These are phyloP conservation scores for Bellardia bayeri DNA, from an alignment of 2,888 invertebrate genomes.

Conservation along the genomic window DNA sequence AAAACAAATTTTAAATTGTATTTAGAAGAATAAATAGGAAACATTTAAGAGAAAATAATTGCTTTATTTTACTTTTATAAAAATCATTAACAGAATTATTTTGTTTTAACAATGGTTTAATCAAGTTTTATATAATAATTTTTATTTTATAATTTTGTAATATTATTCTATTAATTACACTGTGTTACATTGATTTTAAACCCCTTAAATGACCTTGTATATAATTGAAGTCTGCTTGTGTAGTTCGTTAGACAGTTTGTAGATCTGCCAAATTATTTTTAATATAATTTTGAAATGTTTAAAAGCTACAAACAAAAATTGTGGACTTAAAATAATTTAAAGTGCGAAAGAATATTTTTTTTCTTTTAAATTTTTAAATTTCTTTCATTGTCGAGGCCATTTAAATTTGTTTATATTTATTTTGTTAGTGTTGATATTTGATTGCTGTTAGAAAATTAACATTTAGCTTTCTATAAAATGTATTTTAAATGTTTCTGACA, in stretches of 20 bases:
- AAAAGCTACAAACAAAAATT: too few species aligned
- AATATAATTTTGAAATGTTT: too few species aligned
- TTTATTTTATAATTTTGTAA: constrained; percentile 20
- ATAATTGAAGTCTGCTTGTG: not conserved
- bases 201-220: not conserved
- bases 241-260: too few species aligned
- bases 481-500: constrained; percentile 19
- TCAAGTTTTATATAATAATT: not conserved
- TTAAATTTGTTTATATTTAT: not conserved
- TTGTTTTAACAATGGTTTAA: constrained; percentile 16
- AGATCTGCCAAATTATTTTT: too few species aligned
- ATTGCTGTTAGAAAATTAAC: constrained; percentile 17
- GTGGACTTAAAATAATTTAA: too few species aligned
- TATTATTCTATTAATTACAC: constrained; percentile 45
- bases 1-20: too few species aligned
- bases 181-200: constrained; percentile 1
- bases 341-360: too few species aligned
- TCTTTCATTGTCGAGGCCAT: not conserved
- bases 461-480: not conserved
- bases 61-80: constrained; percentile 42
- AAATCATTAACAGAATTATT: constrained; percentile 59
- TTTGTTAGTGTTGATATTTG: constrained; percentile 37
- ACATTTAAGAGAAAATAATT: not conserved
- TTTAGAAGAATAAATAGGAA: not conserved
- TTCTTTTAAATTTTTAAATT: too few species aligned